Evolutionary conservation across 2,888 invertebrate species (phyloP), one percentile per base, ranked within the genome.

Genomic region (Cybosia mesomella): DNA sequence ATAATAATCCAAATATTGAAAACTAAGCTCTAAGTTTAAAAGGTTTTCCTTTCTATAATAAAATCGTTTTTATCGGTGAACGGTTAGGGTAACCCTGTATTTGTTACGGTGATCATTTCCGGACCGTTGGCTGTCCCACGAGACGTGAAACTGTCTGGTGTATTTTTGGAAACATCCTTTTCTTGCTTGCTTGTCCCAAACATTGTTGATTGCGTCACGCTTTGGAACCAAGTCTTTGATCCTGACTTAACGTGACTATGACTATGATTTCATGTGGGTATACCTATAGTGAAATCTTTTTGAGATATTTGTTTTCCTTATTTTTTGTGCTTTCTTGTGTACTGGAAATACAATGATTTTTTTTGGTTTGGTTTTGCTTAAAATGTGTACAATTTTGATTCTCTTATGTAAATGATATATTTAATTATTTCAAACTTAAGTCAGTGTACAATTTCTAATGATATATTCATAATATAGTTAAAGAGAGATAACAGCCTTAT

Each of bases 91-190:
- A 72, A 71, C 21, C 64, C 75, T 68, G 59, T 80, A 67, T 72
- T 70, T 72, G 68, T 64, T 63, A 70, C 64, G 58, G 59, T 53
- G 60, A 34, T 62, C 32, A 70, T 83, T 83, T 86, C 81, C 81
- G 73, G 77, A 72, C 73, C 71, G 77, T 81, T 81, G 73, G 71
- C 58, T 76, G 78, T 77, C 68, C 75, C 68, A 64, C 73, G 77
- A 80, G 72, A 84, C 83, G 76, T 83, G 77, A 83, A 80, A 81
- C 74, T 58, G 74, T 74, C 74, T 73, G 64, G 67, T 66, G 61
- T 76, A 81, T 79, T 79, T 79, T 71, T 60, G 67, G 65, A 64
- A 53, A 72, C 55, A 64, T 72, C 62, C 68, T 74, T 64, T 67
- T 61, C 69, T 64, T 73, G 36, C 69, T 64, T 73, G 36, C 61